Base-by-base conservation (phyloP, 2,113 vertebrate species). In the Todiramphus chloris region DNA sequence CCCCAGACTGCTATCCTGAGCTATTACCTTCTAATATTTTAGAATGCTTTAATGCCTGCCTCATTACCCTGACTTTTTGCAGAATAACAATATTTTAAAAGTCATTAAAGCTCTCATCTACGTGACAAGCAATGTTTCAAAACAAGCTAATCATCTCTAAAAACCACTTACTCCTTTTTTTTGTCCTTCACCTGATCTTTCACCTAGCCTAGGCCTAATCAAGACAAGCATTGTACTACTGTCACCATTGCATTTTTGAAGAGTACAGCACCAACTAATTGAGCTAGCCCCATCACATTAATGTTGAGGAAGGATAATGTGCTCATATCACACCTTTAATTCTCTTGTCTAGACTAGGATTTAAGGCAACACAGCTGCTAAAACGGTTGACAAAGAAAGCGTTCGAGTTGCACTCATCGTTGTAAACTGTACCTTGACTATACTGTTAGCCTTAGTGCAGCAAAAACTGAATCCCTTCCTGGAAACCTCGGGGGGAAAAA, bases 311-410 rank as follows among this genome's bases (percentile, higher is more conserved):
- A 96, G 87, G 94, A 91, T 58, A 93, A 93, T 13, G 0, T 60
- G 78, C 41, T 66, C 66, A 33, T 66, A 94, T 60, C 89, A 66
- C 70, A 97, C 93, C 91, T 96, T 93, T 96, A 96, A 96, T 89
- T 91, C 95, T 94, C 91, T 89, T 62, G 89, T 95, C 94, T 96
- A 96, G 94, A 96, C 94, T 77, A 85, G 91, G 93, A 96, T 83
- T 97, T 96, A 95, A 96, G 84, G 48, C 46, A 91, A 87, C 93
- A 85, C 91, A 93, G 91, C 89, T 96, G 93, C 89, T 73, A 82
- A 95, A 96, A 87, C 9, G 70, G 41, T 15, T 56, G 63, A 93
- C 84, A 96, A 89, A 72, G 56, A 84, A 87, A 94, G 35, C 2
- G 10, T 76, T 60, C 4, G 19, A 90, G 44, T 44, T 73, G 81